Conservation (phyloP, 2,797 vertebrate genomes). For the Enteromius mattozi region DNA sequence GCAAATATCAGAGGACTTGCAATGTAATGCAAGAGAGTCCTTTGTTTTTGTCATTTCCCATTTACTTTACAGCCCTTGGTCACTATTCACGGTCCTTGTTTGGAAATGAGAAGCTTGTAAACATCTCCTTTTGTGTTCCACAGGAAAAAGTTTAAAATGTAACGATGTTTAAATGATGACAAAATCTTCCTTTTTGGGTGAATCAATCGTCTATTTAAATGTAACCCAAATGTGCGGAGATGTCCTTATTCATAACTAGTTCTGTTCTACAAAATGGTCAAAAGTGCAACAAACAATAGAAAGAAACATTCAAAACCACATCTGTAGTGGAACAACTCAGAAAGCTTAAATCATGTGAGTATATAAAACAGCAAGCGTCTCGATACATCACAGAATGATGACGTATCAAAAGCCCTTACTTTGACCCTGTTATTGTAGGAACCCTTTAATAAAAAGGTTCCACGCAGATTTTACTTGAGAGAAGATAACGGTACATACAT, state of each 20-base stretch:
- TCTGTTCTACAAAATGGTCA: slow-evolving; percentile 18
- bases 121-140: background rate
- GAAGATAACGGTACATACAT: background rate
- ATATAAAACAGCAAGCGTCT: slow-evolving; percentile 45
- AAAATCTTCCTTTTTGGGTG: background rate
- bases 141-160: background rate
- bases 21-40: background rate
- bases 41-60: background rate
- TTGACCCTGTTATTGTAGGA: slow-evolving; percentile 55
- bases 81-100: background rate
- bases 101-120: background rate
- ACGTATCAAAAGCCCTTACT: slow-evolving; percentile 29
- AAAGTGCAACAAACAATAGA: slow-evolving; percentile 48
- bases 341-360: slow-evolving; percentile 11
- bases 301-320: slow-evolving; percentile 18
- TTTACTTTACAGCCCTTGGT: no score
- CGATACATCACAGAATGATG: slow-evolving; percentile 8
- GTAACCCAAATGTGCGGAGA: background rate
- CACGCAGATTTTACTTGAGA: slow-evolving; percentile 20
- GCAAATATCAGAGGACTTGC: background rate
- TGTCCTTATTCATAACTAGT: background rate
- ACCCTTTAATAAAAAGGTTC: slow-evolving; percentile 20
- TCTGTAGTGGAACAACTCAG: background rate
- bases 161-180: background rate
- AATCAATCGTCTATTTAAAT: background rate